phyloP scores from a whole-genome alignment of 2,888 invertebrate genomes.

The Pycnomerus fuliginosus region DNA sequence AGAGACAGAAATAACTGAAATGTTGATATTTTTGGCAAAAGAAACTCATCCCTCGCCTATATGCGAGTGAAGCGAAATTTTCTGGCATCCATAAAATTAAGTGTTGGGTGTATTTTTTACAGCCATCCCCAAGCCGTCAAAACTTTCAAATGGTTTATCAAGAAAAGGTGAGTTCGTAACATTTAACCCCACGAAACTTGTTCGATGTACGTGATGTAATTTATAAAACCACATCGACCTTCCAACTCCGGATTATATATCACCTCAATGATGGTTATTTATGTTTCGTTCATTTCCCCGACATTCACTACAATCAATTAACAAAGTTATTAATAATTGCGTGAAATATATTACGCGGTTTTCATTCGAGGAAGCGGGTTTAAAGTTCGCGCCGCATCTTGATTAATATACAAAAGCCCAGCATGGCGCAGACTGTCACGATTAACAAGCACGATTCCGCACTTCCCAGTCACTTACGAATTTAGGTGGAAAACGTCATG shows the following conservation, averaged over 20 bases:
- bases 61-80: too few species aligned
- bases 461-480: constrained; percentile 45
- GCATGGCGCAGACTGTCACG: constrained; percentile 47
- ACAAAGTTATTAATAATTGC: constrained; percentile 19
- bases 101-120: constrained; percentile 25
- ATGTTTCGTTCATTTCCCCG: constrained; percentile 15
- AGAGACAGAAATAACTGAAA: too few species aligned
- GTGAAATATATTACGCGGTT: constrained; percentile 12
- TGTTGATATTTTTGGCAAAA: too few species aligned
- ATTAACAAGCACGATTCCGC: constrained; percentile 43
- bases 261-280: constrained; percentile 21
- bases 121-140: constrained; percentile 47
- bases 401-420: constrained; percentile 42
- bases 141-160: constrained; percentile 48
- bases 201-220: constrained; percentile 27
- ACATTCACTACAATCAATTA: constrained; percentile 22
- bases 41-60: too few species aligned
- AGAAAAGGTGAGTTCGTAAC: constrained; percentile 29
- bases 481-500: constrained; percentile 42
- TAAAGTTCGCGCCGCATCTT: constrained; percentile 28
- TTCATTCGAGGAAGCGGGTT: constrained; percentile 11
- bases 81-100: too few species aligned
- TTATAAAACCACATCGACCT: constrained; percentile 22
- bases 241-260: constrained; percentile 17
- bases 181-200: constrained; percentile 24